Evolutionary conservation across 2,888 invertebrate genomes (phyloP).

Genomic region (Yponomeuta sedellus): DNA sequence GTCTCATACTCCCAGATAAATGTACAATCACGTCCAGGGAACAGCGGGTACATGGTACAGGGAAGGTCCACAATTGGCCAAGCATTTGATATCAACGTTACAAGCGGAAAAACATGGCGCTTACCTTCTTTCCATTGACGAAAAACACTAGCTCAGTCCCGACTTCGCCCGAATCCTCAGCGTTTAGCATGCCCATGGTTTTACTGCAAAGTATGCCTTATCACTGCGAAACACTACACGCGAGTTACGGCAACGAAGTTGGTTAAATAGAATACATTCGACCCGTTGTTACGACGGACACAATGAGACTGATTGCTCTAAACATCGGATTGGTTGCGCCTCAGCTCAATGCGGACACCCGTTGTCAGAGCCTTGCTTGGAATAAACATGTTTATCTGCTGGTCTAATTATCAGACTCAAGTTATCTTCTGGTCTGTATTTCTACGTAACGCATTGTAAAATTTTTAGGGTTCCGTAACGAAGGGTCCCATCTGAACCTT

Average conservation of each 20-base stretch:
- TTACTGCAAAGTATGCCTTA: not conserved
- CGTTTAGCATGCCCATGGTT: constrained; percentile 53
- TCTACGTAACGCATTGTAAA: not conserved
- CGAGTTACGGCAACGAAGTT: not conserved
- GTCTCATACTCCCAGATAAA: too few species aligned
- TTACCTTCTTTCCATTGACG: constrained; percentile 70
- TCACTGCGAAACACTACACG: not conserved
- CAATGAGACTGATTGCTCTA: not conserved
- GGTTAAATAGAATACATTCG: not conserved
- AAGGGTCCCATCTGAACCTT: too few species aligned
- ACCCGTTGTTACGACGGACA: not conserved
- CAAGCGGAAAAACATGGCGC: not conserved
- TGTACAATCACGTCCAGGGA: too few species aligned
- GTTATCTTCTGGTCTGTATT: not conserved
- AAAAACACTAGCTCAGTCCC: constrained; percentile 60
- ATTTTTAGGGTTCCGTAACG: not conserved
- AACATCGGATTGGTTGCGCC: not conserved
- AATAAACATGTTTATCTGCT: constrained; percentile 1
- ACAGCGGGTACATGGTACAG: too few species aligned
- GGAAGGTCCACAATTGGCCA: too few species aligned
- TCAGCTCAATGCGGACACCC: not conserved
- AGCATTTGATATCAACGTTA: not conserved
- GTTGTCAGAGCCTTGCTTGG: not conserved
- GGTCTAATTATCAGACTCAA: not conserved
- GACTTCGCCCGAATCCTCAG: constrained; percentile 44